A percentile compares a stretch with the other conserved stretches of the same genome.
Conservation (phyloP, 35 echinoderm and acorn worm genomes). For the Amphiura filiformis region DNA sequence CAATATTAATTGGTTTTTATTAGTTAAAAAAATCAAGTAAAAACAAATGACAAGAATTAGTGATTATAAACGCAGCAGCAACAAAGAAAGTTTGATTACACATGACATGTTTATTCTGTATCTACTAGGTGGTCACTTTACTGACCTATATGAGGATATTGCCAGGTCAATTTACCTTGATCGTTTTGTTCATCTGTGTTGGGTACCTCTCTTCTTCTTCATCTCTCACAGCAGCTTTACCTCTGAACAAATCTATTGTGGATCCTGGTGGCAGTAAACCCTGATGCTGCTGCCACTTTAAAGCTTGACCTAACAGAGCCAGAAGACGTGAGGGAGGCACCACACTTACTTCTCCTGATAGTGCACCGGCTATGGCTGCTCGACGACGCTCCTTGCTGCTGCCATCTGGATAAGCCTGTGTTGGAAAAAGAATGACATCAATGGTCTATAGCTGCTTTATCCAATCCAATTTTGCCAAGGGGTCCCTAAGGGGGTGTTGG, state of each 20-base stretch:
- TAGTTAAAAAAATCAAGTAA: too few species aligned
- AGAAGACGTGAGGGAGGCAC: slow-evolving; percentile 95
- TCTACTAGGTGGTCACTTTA: too few species aligned
- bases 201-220: slow-evolving; percentile 99
- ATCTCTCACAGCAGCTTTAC: slow-evolving; percentile 97
- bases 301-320: slow-evolving; percentile 92
- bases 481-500: too few species aligned
- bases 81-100: too few species aligned
- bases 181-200: slow-evolving; percentile 96
- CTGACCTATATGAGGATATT: too few species aligned
- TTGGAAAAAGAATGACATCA: neutral
- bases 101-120: too few species aligned
- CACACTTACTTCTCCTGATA: slow-evolving; percentile 98
- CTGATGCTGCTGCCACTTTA: slow-evolving; percentile 99
- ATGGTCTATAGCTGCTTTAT: too few species aligned
- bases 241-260: slow-evolving; percentile 93
- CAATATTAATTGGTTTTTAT: too few species aligned
- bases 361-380: slow-evolving; percentile 88
- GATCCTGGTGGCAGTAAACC: slow-evolving; percentile 87
- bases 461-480: too few species aligned
- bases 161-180: too few species aligned
- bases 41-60: too few species aligned
- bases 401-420: slow-evolving; percentile 90
- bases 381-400: slow-evolving; percentile 91
- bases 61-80: too few species aligned